These are phyloP conservation scores for Xiphydria camelus DNA, from an alignment of 2,888 invertebrate species.

Conservation along the genomic window DNA sequence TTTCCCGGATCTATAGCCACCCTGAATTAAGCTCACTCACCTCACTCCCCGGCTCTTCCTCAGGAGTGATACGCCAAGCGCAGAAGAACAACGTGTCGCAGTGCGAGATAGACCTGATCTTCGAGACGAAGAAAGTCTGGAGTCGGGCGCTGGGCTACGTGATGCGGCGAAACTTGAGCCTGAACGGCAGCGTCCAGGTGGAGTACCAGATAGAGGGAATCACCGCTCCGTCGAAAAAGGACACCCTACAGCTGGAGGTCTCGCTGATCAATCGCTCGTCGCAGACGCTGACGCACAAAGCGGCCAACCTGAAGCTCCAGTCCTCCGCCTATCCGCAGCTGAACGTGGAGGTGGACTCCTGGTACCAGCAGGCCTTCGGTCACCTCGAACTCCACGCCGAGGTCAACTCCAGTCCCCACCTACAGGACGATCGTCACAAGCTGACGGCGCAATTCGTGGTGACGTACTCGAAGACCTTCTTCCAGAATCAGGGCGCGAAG, in stretches of 20 bases:
- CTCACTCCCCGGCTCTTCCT: no score
- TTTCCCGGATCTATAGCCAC: no score
- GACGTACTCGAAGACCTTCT: constrained; percentile 64
- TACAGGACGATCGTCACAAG: constrained; percentile 63
- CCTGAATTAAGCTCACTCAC: no score
- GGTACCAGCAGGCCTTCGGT: constrained; percentile 68
- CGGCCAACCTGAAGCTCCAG: constrained; percentile 69
- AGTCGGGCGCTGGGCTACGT: constrained; percentile 77
- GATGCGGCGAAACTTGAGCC: constrained; percentile 60
- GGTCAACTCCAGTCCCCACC: constrained; percentile 68
- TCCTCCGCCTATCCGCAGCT: constrained; percentile 76
- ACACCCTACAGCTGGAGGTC: constrained; percentile 59
- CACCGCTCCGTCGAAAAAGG: constrained; percentile 54
- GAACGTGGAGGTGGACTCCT: constrained; percentile 44
- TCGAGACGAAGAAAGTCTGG: constrained; percentile 76
- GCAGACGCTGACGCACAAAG: constrained; percentile 64
- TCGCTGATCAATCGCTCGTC: constrained; percentile 63
- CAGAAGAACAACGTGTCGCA: constrained; percentile 74
- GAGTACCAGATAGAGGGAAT: constrained; percentile 68
- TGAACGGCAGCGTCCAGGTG: constrained; percentile 66
- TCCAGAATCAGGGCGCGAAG: constrained; percentile 63
- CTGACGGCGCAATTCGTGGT: constrained; percentile 66
- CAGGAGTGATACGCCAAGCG: constrained; percentile 65
- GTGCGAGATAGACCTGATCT: constrained; percentile 74
- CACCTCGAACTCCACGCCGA: constrained; percentile 74